Conservation (phyloP, 2,888 invertebrate species). For the Cepaea hortensis region DNA sequence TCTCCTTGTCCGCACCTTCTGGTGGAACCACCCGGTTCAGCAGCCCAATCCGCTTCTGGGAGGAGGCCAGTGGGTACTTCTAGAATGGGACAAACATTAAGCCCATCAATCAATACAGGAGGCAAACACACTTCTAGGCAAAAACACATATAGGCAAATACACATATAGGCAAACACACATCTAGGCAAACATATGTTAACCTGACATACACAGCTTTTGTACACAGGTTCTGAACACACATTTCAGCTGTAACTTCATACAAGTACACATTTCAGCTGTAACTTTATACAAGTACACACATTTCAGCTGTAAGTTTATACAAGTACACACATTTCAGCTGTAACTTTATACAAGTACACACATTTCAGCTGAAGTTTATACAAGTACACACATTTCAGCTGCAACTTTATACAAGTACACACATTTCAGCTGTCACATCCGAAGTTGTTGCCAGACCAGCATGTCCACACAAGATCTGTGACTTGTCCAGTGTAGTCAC, state of each 20-base stretch:
- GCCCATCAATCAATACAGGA: too few species aligned
- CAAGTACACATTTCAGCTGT: neutral
- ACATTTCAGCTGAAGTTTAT: neutral
- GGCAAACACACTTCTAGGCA: neutral
- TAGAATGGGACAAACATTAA: constrained; percentile 60
- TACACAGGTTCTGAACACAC: neutral
- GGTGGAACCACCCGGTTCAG: constrained; percentile 84
- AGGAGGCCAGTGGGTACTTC: constrained; percentile 87
- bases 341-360: neutral
- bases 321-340: neutral
- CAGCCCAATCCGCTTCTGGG: constrained; percentile 84
- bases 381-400: neutral
- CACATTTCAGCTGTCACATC: neutral
- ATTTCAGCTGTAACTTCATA: neutral
- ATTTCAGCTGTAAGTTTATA: neutral
- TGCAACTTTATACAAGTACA: neutral
- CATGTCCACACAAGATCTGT: too few species aligned
- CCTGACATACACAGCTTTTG: too few species aligned
- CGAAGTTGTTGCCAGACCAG: too few species aligned
- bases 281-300: neutral
- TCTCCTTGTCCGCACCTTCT: constrained; percentile 80
- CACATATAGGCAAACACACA: neutral
- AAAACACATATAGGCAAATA: neutral
- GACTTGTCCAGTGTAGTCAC: too few species aligned
- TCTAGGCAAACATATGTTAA: neutral